A percentile compares a stretch with the other conserved stretches of the same genome.
These are phyloP conservation scores for Diuraphis noxia DNA, from an alignment of 1,140 invertebrate species.

Conservation along the genomic window DNA sequence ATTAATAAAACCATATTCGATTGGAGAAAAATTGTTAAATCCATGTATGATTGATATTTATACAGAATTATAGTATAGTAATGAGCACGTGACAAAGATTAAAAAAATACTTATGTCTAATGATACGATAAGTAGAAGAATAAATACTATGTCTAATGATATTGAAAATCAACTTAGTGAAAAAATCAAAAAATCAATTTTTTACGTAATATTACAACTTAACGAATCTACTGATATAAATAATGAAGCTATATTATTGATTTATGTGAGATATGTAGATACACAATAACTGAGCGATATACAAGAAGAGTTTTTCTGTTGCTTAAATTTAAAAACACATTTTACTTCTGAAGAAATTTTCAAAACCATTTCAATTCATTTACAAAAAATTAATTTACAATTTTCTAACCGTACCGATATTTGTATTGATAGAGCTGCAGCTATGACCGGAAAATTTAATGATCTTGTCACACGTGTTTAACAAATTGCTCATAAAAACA, in stretches of 20 bases:
- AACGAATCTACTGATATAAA: too few relatives aligned
- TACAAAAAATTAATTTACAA: neutral
- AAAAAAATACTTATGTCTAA: too few relatives aligned
- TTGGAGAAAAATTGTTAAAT: neutral
- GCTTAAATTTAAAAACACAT: neutral
- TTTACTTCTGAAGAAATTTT: too few relatives aligned
- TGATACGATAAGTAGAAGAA: too few relatives aligned
- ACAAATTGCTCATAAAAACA: neutral
- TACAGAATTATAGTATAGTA: conserved; percentile 12
- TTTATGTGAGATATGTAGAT: too few relatives aligned
- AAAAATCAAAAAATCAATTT: too few relatives aligned
- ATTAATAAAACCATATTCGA: neutral
- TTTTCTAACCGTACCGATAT: neutral
- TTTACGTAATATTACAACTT: too few relatives aligned
- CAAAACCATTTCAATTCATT: neutral
- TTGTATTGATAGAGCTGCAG: neutral
- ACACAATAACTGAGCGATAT: neutral
- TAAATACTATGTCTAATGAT: too few relatives aligned
- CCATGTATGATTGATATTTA: neutral
- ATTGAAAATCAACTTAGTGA: too few relatives aligned
- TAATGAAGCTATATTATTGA: too few relatives aligned
- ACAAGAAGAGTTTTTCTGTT: neutral
- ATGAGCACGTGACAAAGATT: neutral
- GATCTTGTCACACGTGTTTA: neutral
- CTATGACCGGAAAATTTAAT: neutral